phyloP scores from a whole-genome alignment of 1,140 invertebrate genomes.

The Temnothorax longispinosus region DNA sequence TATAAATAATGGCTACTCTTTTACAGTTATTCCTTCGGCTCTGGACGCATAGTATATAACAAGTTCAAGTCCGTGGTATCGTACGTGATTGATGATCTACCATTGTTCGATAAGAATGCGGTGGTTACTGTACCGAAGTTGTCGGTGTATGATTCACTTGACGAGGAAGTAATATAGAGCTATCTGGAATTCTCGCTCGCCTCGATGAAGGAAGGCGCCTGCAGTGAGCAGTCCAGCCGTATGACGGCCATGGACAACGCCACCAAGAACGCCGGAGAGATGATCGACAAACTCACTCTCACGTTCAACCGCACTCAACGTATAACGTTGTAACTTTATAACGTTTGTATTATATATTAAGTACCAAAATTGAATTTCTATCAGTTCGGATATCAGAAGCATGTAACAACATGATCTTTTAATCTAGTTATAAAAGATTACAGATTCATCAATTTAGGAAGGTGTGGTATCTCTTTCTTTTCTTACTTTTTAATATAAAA shows the following conservation, averaged over 20 bases:
- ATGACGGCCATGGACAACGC: too few species aligned
- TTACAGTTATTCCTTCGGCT: slow-evolving; percentile 90
- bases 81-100: slow-evolving; percentile 92
- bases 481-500: slow-evolving; percentile 36
- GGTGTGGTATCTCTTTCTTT: slow-evolving; percentile 5
- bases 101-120: slow-evolving; percentile 92
- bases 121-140: slow-evolving; percentile 92
- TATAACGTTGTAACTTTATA: slow-evolving; percentile 49
- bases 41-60: slow-evolving; percentile 92
- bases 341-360: slow-evolving; percentile 59
- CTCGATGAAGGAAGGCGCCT: too few species aligned
- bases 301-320: not conserved
- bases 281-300: too few species aligned
- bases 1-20: not conserved
- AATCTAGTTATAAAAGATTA: slow-evolving; percentile 50
- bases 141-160: slow-evolving; percentile 94
- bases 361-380: slow-evolving; percentile 51
- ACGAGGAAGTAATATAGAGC: slow-evolving; percentile 95
- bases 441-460: slow-evolving; percentile 30
- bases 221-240: too few species aligned
- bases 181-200: too few species aligned
- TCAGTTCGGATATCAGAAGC: slow-evolving; percentile 37
- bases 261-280: too few species aligned
- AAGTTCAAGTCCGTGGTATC: slow-evolving; percentile 99
- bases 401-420: slow-evolving; percentile 54